Base-by-base conservation (phyloP, 2,888 invertebrate genomes). In the Mantis religiosa region DNA sequence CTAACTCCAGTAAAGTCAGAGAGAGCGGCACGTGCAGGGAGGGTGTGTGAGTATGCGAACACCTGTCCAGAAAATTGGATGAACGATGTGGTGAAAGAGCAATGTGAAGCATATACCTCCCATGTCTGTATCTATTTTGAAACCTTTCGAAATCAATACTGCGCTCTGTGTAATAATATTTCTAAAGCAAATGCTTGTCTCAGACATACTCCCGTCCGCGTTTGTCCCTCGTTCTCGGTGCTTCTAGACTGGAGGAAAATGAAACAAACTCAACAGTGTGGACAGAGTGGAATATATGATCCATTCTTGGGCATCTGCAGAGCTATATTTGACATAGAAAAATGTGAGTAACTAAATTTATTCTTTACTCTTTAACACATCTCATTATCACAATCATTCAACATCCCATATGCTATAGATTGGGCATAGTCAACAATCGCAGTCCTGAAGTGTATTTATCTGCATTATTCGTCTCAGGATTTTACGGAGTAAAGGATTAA, bases 21-120 rank as follows among this genome's bases (percentile, higher is more conserved):
- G 0, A 14, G 2, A 71, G 6, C 25, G 2, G 2, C 1, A 2
- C 4, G 2, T 0, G 4, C n/a, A n/a, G 1, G 28, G 14, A 28
- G 87, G 15, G 1, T 12, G 0, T 87, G 87, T 27, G 14, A 82
- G 1, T 15, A 30, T 27, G 27, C 34, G 6, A 34, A 27, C 9
- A 27, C 14, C 0, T 87, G 87, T 28, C 82, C 82, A 4, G 30
- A 47, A 27, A 14, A 34, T 12, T 87, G 87, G 87, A 82, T 3
- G 30, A 82, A 87, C 27, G 41, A 30, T 12, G 30, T 4, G 2
- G 41, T 87, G 8, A 34, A 28, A 41, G 27, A 15, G 1, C 34
- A 27, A 41, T 87, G 87, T 82, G 82, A 87, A 30, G 34, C 87
- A 15, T 87, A 82, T 71, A 82, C 41, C 9, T 25, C n/a, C 4